Evolutionary conservation across 2,797 vertebrate genomes (phyloP), one percentile per base, ranked within the genome.

Genomic region (Capromys pilorides): DNA sequence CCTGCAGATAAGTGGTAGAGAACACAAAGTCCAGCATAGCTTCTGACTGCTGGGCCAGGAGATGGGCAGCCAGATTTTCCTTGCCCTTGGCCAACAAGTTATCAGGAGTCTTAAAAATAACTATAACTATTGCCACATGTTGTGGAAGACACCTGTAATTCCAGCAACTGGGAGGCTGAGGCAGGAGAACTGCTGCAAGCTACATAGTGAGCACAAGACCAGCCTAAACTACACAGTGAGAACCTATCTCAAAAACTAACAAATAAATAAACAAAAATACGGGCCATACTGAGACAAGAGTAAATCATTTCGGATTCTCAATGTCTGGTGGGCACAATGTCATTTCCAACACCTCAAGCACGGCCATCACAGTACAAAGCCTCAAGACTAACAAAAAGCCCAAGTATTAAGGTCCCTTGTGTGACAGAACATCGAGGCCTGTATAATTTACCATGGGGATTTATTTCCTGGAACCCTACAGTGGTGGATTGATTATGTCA

Each of bases 61-160:
- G 36, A 57, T 39, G 6, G 54, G 14, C 5, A 85, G 4, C 28
- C 9, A 86, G 12, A 62, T 28, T 18, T 12, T 73, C n/a, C 33
- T 67, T 5, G 1, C 2, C 36, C 18, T 54, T 18, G 2, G n/a
- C 6, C 80, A 90, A 26, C 78, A 64, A 93, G 22, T 31, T 64
- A 9, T n/a, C 64, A 78, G 18, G 39, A 88, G 86, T 66, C 28
- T 41, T 75, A 54, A 89, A 91, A 84, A 19, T 36, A 67, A 82
- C 39, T 28, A 16, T 45, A 28, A 75, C 5, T 26, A 45, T 75
- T 6, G 39, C 11, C 6, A 5, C 22, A 12, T 6, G 28, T 45
- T 11, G 12, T 45, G 24, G 24, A 5, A 14, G 39, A 75, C 12
- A 14, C 22, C 24, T 26, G 5, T 28, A 16, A 75, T 75, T 22